A percentile compares a stretch with the other conserved stretches of the same genome.
Conservation (phyloP, 2,797 vertebrate genomes). For the Semaprochilodus insignis region DNA sequence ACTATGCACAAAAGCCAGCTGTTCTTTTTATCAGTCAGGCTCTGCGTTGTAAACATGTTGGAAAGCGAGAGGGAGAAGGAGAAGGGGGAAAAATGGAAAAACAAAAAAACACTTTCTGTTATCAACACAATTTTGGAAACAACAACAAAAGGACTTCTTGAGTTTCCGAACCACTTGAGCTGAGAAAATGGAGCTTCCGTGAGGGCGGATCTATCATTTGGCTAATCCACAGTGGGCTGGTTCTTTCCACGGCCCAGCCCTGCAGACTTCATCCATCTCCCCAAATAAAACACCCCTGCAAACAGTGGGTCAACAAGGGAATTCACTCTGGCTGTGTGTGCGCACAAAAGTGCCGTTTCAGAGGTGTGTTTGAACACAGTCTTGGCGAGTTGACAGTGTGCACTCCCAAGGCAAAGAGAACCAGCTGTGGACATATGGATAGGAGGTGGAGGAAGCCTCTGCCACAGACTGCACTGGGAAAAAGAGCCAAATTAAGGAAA, state of each 20-base stretch:
- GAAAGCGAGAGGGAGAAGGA: constrained; percentile 53
- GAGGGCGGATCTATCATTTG: constrained; percentile 47
- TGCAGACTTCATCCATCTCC: constrained; percentile 20
- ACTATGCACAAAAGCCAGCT: constrained; percentile 83
- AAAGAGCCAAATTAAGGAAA: constrained; percentile 42
- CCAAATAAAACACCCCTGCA: constrained; percentile 43
- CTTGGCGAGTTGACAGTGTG: constrained; percentile 72
- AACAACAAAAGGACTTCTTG: constrained; percentile 66
- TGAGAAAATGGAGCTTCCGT: constrained; percentile 57
- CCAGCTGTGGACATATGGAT: constrained; percentile 76
- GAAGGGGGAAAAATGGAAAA: constrained; percentile 56
- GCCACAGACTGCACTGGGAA: constrained; percentile 30
- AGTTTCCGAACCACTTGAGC: constrained; percentile 56
- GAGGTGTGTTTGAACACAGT: constrained; percentile 62
- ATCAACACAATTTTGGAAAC: constrained; percentile 74
- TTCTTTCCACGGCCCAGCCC: constrained; percentile 33
- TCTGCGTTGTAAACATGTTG: constrained; percentile 72
- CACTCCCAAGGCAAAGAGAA: constrained; percentile 72
- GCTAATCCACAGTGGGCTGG: constrained; percentile 38
- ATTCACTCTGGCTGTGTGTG: constrained; percentile 59
- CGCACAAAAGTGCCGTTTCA: constrained; percentile 59
- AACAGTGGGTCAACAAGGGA: constrained; percentile 66
- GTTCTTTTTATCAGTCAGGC: constrained; percentile 73
- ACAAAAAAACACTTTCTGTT: constrained; percentile 69
- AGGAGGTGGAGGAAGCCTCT: constrained; percentile 59